These are phyloP conservation scores for Alitta virens DNA, from an alignment of 2,888 invertebrate species.

Conservation along the genomic window DNA sequence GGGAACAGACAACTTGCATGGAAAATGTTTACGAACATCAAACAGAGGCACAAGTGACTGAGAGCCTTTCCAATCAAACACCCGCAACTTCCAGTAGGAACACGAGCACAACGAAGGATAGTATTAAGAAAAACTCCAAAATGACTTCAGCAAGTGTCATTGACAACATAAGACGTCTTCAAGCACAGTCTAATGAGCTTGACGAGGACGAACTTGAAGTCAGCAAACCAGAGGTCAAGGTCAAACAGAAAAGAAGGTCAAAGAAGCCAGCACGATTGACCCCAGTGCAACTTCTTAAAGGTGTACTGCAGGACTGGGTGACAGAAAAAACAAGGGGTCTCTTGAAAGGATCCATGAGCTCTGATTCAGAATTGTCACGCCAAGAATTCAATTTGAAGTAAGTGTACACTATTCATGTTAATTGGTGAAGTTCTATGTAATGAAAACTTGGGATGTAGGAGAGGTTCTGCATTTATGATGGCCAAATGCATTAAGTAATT, in stretches of 20 bases:
- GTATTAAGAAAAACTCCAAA: not conserved
- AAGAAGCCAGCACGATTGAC: not conserved
- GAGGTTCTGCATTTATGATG: too few species aligned
- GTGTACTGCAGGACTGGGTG: slow-evolving; percentile 31
- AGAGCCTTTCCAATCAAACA: too few species aligned
- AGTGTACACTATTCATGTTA: too few species aligned
- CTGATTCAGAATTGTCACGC: too few species aligned
- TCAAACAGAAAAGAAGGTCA: not conserved
- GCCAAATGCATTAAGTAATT: too few species aligned
- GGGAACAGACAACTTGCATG: too few species aligned
- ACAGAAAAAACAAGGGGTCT: slow-evolving; percentile 30
- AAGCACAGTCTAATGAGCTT: not conserved
- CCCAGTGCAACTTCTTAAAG: slow-evolving; percentile 21
- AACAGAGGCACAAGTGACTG: too few species aligned
- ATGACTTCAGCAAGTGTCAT: not conserved
- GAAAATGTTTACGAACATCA: too few species aligned
- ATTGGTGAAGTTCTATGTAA: too few species aligned
- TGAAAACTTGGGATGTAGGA: too few species aligned
- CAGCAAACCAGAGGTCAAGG: not conserved
- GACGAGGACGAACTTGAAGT: not conserved
- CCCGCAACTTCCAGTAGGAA: too few species aligned
- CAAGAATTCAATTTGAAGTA: too few species aligned
- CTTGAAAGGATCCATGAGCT: slow-evolving; percentile 19
- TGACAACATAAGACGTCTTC: not conserved
- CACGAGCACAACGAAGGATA: not conserved